These are phyloP conservation scores for Triplophysa tibetana DNA, from an alignment of 2,113 vertebrate genomes.

Conservation along the genomic window DNA sequence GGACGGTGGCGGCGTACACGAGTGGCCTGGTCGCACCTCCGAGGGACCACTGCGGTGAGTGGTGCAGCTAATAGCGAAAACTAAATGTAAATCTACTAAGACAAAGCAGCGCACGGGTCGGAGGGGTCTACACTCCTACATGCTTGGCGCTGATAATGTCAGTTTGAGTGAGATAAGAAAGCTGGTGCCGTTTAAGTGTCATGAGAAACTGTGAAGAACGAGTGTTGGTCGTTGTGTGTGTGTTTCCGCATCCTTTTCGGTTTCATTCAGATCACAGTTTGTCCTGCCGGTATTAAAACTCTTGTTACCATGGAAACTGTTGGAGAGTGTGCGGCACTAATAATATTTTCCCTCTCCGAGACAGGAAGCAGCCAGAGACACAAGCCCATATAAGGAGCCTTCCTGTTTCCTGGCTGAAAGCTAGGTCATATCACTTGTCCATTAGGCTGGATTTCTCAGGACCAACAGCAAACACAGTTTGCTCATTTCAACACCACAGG, in stretches of 20 bases:
- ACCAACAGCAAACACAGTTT: slow-evolving; percentile 1
- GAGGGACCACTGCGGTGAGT: not conserved
- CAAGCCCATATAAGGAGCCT: slow-evolving; percentile 72
- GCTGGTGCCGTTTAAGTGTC: not conserved
- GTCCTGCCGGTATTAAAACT: slow-evolving; percentile 70
- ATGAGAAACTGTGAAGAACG: not conserved
- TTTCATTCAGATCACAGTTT: slow-evolving; percentile 59
- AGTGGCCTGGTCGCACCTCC: not conserved
- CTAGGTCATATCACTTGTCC: slow-evolving; percentile 56
- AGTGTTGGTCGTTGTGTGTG: slow-evolving; percentile 40
- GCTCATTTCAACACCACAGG: not conserved
- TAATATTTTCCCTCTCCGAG: slow-evolving; percentile 67
- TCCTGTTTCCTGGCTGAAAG: slow-evolving; percentile 66
- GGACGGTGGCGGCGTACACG: not conserved
- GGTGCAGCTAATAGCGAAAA: not conserved
- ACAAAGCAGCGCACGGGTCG: not conserved
- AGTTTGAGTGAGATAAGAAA: not conserved
- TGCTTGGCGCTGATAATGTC: not conserved
- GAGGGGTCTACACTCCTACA: not conserved
- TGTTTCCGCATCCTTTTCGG: slow-evolving; percentile 47
- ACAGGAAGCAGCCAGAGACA: slow-evolving; percentile 42
- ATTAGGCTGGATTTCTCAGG: slow-evolving; percentile 51
- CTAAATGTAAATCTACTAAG: not conserved
- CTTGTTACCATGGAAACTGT: slow-evolving; percentile 79
- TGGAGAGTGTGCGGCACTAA: slow-evolving; percentile 64